Conservation (phyloP, 2,113 vertebrate species). For the human (Homo sapiens) region GRCh38 chr9:42238501-42239000, state of each 20-base stretch:
- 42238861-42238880: not conserved
- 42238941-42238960: not conserved
- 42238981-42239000: not conserved
- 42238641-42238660: not conserved
- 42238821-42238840: not conserved
- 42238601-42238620: not conserved
- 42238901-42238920: too few species aligned
- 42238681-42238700: not conserved
- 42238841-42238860: not conserved
- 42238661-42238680: not conserved
- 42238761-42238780: not conserved
- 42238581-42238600: not conserved
- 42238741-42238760: not conserved
- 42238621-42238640: not conserved
- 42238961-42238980: not conserved
- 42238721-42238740: not conserved
- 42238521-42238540: not conserved
- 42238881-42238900: too few species aligned
- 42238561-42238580: not conserved
- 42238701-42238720: not conserved
- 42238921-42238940: not conserved
- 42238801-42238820: not conserved
- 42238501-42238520: not conserved
- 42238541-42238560: not conserved
- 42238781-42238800: not conserved